A percentile compares a stretch with the other conserved stretches of the same genome.
These are phyloP conservation scores for Tenualosa thibaudeaui DNA, from an alignment of 2,797 vertebrate genomes.

Conservation along the genomic window DNA sequence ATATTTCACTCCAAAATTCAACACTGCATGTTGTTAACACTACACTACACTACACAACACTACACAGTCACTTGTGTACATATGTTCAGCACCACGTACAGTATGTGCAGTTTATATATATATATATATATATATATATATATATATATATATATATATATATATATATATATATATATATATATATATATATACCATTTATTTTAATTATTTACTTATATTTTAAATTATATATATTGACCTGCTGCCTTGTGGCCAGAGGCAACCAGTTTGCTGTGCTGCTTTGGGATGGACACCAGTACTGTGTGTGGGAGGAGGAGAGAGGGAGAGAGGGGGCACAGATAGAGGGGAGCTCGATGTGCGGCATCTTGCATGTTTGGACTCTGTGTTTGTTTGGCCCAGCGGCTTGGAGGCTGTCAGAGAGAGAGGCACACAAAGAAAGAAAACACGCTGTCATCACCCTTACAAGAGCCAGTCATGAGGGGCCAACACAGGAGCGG, in stretches of 20 bases:
- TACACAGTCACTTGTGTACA: too few relatives aligned
- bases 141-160: too few relatives aligned
- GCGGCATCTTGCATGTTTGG: constrained; percentile 64
- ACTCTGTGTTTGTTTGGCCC: constrained; percentile 75
- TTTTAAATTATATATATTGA: neutral
- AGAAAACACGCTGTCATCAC: constrained; percentile 77
- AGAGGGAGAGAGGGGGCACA: neutral
- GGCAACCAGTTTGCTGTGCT: neutral
- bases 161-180: too few relatives aligned
- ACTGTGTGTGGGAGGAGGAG: neutral
- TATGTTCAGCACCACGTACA: too few relatives aligned
- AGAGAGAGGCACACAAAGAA: constrained; percentile 65
- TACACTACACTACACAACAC: too few relatives aligned
- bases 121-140: too few relatives aligned
- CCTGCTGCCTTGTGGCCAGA: neutral
- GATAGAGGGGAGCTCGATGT: constrained; percentile 53
- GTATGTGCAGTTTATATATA: too few relatives aligned
- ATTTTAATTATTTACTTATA: too few relatives aligned
- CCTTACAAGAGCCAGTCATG: constrained; percentile 69
- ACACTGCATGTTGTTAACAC: too few relatives aligned
- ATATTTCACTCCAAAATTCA: too few relatives aligned
- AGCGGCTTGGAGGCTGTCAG: constrained; percentile 70
- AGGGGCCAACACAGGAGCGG: constrained; percentile 57
- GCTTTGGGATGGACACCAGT: neutral
- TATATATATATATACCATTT: too few relatives aligned